Base-by-base conservation (phyloP, 2,888 invertebrate genomes). In the Hemaris fuciformis region DNA sequence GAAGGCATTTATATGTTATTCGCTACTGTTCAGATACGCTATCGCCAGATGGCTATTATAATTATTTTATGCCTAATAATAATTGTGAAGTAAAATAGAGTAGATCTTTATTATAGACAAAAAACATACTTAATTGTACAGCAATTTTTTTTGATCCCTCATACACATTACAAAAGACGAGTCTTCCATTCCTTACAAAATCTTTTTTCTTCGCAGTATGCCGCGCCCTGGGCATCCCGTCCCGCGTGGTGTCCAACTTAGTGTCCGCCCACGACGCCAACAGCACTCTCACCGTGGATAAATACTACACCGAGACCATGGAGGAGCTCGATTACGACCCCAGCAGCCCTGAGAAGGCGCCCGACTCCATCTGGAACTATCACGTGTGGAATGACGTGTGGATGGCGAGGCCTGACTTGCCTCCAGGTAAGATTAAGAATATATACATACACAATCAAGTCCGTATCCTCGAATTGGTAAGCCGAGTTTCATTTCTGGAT, bases 321-420 rank as follows among this genome's bases (percentile, higher is more conserved):
- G 94, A 95, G 66, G 95, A 95, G 75, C 77, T 96, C 64, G 93
- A 93, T 42, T 94, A 85, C 64, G 95, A 95, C 74, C 95, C 96
- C 0, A 94, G 95, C 69, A 95, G 96, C 75, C 93, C 94, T 0
- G 86, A 85, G 23, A 94, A 95, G 1, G 94, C 70, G 18, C 62
- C 94, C 56, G 97, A 97, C 80, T 96, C 96, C 10, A 95, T 97
- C 71, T 97, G 97, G 97, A 97, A 96, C 84, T 97, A 96, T 81
- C 97, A 97, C 76, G 97, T 97, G 6, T 97, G 97, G 97, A 97
- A 96, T 77, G 97, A 97, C 71, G 96, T 95, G 0, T 97, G 96
- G 95, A 97, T 97, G 97, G 94, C 95, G 0, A 91, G 97, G 63
- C 95, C 96, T 6, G 97, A 97, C 81, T 93, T 96, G 27, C 61